Evolutionary conservation across 2,888 invertebrate species (phyloP).

Genomic region (Ernsta delagoae): DNA sequence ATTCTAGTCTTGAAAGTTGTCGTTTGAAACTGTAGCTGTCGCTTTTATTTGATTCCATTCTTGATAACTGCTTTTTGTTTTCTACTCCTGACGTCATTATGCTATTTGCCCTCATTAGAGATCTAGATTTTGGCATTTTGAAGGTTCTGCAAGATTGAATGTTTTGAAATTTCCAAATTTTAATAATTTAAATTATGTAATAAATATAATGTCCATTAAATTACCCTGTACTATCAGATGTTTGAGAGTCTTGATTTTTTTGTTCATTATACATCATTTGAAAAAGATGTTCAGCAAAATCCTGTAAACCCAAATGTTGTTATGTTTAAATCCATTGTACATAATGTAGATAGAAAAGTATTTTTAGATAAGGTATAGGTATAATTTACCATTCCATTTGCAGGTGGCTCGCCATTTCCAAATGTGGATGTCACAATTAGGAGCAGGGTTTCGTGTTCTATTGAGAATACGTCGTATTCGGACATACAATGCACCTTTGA

Average conservation of each 20-base stretch:
- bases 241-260: constrained; percentile 56
- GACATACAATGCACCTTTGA: constrained; percentile 94
- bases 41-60: constrained; percentile 80
- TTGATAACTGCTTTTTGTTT: constrained; percentile 86
- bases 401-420: constrained; percentile 98
- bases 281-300: constrained; percentile 71
- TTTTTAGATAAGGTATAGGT: not conserved
- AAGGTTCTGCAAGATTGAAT: constrained; percentile 69
- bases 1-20: constrained; percentile 85
- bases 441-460: constrained; percentile 96
- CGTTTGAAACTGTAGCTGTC: constrained; percentile 74
- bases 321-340: not conserved
- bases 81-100: constrained; percentile 65
- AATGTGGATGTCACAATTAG: constrained; percentile 97
- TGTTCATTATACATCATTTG: constrained; percentile 70
- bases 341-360: not conserved
- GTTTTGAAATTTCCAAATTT: not conserved
- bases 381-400: constrained; percentile 93
- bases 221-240: constrained; percentile 51
- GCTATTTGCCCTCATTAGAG: constrained; percentile 95
- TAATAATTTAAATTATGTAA: too few relatives aligned
- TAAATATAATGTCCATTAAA: too few relatives aligned
- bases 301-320: constrained; percentile 51
- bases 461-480: constrained; percentile 96
- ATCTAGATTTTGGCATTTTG: constrained; percentile 91